Conservation (phyloP, 2,888 invertebrate genomes). For the Troides helena region DNA sequence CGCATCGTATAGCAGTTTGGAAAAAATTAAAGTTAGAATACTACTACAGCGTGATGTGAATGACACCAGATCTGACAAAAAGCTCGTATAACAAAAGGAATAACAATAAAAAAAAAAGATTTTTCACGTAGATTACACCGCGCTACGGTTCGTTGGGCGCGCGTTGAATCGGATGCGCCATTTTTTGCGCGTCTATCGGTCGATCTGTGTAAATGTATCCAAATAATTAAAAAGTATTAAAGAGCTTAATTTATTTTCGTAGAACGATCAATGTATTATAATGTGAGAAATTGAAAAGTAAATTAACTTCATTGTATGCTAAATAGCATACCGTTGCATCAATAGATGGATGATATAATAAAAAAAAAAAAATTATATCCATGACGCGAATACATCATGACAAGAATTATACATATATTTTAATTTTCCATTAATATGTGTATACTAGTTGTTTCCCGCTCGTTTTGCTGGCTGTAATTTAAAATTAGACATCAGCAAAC, state of each 20-base stretch:
- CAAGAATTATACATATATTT: no score
- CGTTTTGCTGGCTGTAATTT: no score
- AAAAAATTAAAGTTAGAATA: constrained; percentile 16
- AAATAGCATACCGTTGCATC: constrained; percentile 6
- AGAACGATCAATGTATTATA: neutral
- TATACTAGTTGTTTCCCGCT: no score
- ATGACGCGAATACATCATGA: no score
- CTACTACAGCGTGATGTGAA: constrained; percentile 51
- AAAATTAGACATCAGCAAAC: no score
- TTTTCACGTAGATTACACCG: constrained; percentile 54
- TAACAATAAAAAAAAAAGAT: constrained; percentile 54
- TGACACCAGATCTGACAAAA: constrained; percentile 62
- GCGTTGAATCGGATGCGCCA: constrained; percentile 32
- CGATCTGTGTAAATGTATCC: constrained; percentile 34
- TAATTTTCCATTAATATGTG: no score
- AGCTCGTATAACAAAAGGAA: constrained; percentile 49
- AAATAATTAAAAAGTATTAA: constrained; percentile 19
- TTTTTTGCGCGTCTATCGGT: constrained; percentile 34
- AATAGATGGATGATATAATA: neutral
- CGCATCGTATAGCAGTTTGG: no score
- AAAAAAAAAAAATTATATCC: no score
- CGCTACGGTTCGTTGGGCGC: constrained; percentile 51
- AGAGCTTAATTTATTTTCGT: constrained; percentile 1
- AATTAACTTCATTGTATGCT: constrained; percentile 17
- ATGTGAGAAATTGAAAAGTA: constrained; percentile 19